Evolutionary conservation across 2,888 invertebrate genomes (phyloP).

Genomic region (Bellardia pandia): DNA sequence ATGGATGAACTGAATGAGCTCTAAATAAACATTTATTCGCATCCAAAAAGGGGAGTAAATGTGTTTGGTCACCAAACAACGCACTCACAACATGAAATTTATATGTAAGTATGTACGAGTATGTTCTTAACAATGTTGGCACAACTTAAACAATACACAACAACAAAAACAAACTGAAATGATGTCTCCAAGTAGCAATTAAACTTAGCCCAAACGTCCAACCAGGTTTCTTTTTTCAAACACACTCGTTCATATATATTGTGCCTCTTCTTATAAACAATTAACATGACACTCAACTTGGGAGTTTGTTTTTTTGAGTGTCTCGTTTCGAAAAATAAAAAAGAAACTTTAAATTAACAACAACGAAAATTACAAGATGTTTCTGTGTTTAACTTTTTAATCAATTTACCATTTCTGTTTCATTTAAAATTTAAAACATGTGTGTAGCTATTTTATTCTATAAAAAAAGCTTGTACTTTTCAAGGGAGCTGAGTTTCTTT

Average conservation of each 20-base stretch:
- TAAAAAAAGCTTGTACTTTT: constrained; percentile 34
- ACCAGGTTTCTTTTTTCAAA: constrained; percentile 30
- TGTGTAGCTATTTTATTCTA: not conserved
- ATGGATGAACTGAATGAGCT: constrained; percentile 61
- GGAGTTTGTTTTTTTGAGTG: constrained; percentile 36
- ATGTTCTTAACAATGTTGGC: constrained; percentile 60
- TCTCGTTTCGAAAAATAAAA: not conserved
- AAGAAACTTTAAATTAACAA: constrained; percentile 31
- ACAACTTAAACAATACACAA: constrained; percentile 26
- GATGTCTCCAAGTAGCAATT: constrained; percentile 71
- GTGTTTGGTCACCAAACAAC: constrained; percentile 70
- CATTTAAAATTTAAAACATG: constrained; percentile 24
- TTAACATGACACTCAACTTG: constrained; percentile 68
- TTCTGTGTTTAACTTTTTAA: constrained; percentile 32
- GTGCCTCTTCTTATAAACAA: constrained; percentile 51
- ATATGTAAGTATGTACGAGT: constrained; percentile 35
- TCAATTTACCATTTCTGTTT: constrained; percentile 47
- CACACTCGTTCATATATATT: not conserved
- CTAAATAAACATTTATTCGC: constrained; percentile 67
- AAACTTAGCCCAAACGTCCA: constrained; percentile 39
- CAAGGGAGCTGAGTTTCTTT: not conserved
- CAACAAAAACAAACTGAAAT: not conserved
- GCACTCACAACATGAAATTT: constrained; percentile 39
- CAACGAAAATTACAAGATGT: constrained; percentile 40
- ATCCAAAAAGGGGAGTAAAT: constrained; percentile 70